A percentile compares a stretch with the other conserved stretches of the same genome.
phyloP scores from a whole-genome alignment of 2,113 vertebrate genomes.

The Ctenodactylus gundi region DNA sequence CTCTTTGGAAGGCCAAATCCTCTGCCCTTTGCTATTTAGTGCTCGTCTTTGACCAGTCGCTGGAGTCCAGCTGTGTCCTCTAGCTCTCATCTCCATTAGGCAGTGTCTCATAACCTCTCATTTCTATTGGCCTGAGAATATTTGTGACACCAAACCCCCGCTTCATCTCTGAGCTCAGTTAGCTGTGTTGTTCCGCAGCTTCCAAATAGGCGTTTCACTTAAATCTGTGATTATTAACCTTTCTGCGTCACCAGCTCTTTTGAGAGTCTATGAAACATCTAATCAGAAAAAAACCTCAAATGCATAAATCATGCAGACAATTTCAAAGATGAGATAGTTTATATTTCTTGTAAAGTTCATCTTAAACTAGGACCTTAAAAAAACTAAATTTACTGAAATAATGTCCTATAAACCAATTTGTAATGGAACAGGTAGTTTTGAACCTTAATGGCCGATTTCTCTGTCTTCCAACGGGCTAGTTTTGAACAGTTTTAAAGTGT shows the following conservation, averaged over 20 bases:
- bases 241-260: not conserved
- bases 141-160: not conserved
- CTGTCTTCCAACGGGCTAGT: not conserved
- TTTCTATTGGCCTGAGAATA: not conserved
- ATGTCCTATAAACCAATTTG: not conserved
- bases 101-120: not conserved
- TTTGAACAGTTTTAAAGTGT: slow-evolving; percentile 25
- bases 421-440: slow-evolving; percentile 15
- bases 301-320: not conserved
- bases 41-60: not conserved
- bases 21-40: not conserved
- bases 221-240: not conserved
- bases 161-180: not conserved
- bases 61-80: not conserved
- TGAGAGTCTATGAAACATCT: not conserved
- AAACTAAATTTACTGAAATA: not conserved
- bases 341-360: not conserved
- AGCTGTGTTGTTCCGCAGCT: not conserved
- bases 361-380: not conserved
- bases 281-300: not conserved
- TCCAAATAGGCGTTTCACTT: not conserved
- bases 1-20: not conserved
- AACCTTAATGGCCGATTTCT: not conserved
- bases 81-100: not conserved
- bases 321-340: not conserved